Base-by-base conservation (phyloP, 1,140 invertebrate species). In the Nasonia vitripennis region DNA sequence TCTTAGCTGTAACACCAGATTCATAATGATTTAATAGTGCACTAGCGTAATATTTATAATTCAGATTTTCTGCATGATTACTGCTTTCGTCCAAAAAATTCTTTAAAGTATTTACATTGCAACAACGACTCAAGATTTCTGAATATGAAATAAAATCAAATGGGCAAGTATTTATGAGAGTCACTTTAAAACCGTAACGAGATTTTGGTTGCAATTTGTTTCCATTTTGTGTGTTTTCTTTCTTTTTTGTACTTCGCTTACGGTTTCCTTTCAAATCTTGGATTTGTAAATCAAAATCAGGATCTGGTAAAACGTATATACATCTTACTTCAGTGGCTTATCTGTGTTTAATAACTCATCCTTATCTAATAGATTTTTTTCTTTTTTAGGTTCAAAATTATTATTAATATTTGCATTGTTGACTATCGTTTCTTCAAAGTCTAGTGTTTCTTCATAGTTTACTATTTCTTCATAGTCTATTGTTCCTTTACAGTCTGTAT, bases 11-110 rank as follows among this genome's bases (percentile, higher is more conserved):
- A 23, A 73, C 6, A 27, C 70, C 23, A 73, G 20, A 27, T 73
- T 12, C 27, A 4, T 23, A 73, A 73, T 73, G 27, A 0, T 73
- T 20, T 23, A 73, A 1, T 0, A 73, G 11, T 73, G 27, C 27
- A 31, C 27, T 73, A 73, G 70, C 23, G 11, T 73, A 73, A 73
- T 10, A 73, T 73, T 73, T n/a, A 73, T 73, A 73, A 12, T 45
- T 73, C 2, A 27, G 4, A 27, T 73, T n/a, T 11, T 27, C 12
- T 27, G 20, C 0, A 73, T 31, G 7, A 31, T 73, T 11, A 27
- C 12, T 12, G n/a, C 11, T 73, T 73, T 31, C 0, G 12, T 31
- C 4, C 3, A 31, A 41, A 9, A 41, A 9, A 7, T 41, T 7
- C 37, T 41, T 41, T 11, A 31, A 73, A 73, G 4, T 73, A 9